Evolutionary conservation across 2,113 vertebrate species (phyloP).

Genomic region (Phalacrocorax brasilianus): DNA sequence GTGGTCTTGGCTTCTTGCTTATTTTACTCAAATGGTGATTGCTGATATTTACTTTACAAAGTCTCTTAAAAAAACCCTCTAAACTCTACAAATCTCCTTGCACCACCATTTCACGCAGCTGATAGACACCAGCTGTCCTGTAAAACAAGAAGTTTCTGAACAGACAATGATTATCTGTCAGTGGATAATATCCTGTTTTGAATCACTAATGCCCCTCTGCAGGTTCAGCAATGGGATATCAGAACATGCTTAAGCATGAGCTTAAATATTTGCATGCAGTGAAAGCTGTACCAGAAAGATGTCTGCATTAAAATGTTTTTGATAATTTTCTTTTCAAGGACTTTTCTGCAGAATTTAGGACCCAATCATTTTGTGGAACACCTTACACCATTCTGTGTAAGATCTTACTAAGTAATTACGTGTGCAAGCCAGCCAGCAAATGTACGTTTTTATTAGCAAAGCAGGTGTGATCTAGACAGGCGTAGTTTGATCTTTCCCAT

Average conservation of each 20-base stretch:
- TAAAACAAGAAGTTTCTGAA: conserved; percentile 7
- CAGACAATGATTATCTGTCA: conserved; percentile 17
- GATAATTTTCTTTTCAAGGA: not conserved
- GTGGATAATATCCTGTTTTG: not conserved
- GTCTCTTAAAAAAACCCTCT: not conserved
- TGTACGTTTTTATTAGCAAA: not conserved
- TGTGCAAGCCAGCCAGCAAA: not conserved
- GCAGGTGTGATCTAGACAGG: not conserved
- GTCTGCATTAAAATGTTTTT: not conserved
- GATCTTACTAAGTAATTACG: not conserved
- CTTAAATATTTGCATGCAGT: not conserved
- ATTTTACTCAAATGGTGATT: not conserved
- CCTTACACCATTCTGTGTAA: not conserved
- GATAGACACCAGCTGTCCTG: conserved; percentile 22
- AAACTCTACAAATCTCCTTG: not conserved
- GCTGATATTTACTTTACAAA: not conserved
- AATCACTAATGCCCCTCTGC: conserved; percentile 25
- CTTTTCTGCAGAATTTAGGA: not conserved
- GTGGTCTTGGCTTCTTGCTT: not conserved
- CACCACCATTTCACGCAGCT: not conserved
- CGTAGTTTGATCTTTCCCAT: conserved; percentile 10
- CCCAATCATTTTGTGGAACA: not conserved
- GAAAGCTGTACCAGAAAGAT: not conserved
- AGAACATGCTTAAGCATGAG: not conserved
- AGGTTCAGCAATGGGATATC: not conserved